A percentile compares a stretch with the other conserved stretches of the same genome.
phyloP scores from a whole-genome alignment of 2,797 vertebrate genomes.

The Alca torda region DNA sequence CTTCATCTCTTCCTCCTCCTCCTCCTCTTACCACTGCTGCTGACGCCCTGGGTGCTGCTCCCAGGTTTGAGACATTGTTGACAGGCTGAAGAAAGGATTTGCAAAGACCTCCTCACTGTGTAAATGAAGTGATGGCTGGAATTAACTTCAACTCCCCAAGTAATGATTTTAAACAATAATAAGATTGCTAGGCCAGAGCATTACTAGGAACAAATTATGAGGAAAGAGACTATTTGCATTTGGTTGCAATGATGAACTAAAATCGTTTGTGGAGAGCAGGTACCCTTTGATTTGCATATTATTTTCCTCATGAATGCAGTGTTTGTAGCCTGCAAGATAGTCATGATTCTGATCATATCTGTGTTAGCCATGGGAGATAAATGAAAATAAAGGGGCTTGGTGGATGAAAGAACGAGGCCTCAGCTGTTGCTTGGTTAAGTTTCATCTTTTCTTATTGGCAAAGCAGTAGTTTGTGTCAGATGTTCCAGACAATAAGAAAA shows the following conservation, averaged over 20 bases:
- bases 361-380: conserved; percentile 8
- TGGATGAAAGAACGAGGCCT: conserved; percentile 5
- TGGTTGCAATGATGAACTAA: conserved; percentile 62
- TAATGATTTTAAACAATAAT: conserved; percentile 6
- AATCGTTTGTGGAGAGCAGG: conserved; percentile 49
- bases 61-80: conserved; percentile 67
- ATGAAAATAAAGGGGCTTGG: background rate
- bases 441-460: background rate
- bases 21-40: conserved; percentile 61
- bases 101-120: conserved; percentile 64
- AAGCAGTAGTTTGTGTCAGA: background rate
- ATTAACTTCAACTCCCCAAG: conserved; percentile 48
- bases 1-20: conserved; percentile 61
- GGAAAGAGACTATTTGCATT: conserved; percentile 64
- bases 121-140: conserved; percentile 64
- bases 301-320: background rate
- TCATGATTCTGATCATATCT: conserved; percentile 17
- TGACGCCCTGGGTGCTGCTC: conserved; percentile 54
- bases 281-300: conserved; percentile 29
- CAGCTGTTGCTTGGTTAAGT: background rate
- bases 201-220: conserved; percentile 59
- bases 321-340: background rate
- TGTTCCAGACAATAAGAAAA: background rate
- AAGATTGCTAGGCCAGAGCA: conserved; percentile 61
- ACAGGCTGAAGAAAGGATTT: conserved; percentile 61